A percentile compares a stretch with the other conserved stretches of the same genome.
Evolutionary conservation across 2,888 invertebrate genomes (phyloP).

Genomic region (Axea sp.): DNA sequence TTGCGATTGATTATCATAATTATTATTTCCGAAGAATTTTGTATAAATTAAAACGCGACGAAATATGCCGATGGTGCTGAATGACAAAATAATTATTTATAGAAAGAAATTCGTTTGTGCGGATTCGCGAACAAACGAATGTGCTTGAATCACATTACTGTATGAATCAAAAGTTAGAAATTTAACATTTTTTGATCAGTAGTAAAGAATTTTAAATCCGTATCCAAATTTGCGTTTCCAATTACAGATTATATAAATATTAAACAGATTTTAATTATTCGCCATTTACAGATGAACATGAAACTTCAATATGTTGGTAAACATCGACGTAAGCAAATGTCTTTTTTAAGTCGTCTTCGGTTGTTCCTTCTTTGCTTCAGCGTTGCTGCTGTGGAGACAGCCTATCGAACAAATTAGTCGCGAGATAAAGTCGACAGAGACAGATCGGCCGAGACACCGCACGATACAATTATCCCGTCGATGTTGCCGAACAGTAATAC

Average conservation of each 20-base stretch:
- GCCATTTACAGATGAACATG: too few relatives aligned
- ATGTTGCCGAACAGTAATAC: constrained; percentile 46
- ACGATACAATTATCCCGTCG: constrained; percentile 73
- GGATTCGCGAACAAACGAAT: too few relatives aligned
- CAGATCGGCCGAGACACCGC: constrained; percentile 70
- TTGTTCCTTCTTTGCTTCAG: constrained; percentile 29
- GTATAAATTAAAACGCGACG: constrained; percentile 33
- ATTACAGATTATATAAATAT: too few relatives aligned
- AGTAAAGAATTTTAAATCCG: too few relatives aligned
- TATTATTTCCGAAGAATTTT: constrained; percentile 27
- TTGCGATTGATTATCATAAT: constrained; percentile 32
- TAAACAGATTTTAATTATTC: too few relatives aligned
- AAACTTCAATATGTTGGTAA: neutral
- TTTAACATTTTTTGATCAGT: too few relatives aligned
- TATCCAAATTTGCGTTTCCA: too few relatives aligned
- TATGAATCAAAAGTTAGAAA: too few relatives aligned
- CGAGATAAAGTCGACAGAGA: constrained; percentile 77
- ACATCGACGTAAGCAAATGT: neutral
- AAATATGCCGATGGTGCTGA: constrained; percentile 11
- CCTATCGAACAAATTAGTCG: constrained; percentile 76
- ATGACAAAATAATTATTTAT: too few relatives aligned
- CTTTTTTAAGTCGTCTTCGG: constrained; percentile 32
- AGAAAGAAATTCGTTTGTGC: too few relatives aligned
- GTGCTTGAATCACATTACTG: too few relatives aligned
- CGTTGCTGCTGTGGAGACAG: constrained; percentile 52